phyloP scores from a whole-genome alignment of 2,888 invertebrate genomes.

The Diarsia mendica region DNA sequence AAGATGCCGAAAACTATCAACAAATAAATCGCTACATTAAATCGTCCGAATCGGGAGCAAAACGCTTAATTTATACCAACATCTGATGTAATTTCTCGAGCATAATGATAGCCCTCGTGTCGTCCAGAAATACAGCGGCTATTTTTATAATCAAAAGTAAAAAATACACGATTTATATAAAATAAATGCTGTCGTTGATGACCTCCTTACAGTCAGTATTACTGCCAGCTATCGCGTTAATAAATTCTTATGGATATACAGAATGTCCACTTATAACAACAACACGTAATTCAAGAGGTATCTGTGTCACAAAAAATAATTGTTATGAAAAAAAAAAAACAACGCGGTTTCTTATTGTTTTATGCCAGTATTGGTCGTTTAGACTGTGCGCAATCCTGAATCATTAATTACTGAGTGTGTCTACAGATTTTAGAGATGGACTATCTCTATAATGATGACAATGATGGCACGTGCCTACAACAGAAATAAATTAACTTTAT shows the following conservation, averaged over 20 bases:
- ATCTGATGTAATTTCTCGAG: slow-evolving; percentile 41
- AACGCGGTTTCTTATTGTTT: slow-evolving; percentile 42
- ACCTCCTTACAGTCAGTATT: slow-evolving; percentile 82
- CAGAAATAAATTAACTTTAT: too few species aligned
- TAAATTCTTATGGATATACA: slow-evolving; percentile 82
- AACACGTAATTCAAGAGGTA: slow-evolving; percentile 78
- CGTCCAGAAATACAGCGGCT: slow-evolving; percentile 65
- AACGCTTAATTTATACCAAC: slow-evolving; percentile 17
- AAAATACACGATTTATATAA: slow-evolving; percentile 76
- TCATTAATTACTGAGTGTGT: neutral
- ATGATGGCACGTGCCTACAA: too few species aligned
- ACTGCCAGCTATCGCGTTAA: slow-evolving; percentile 80
- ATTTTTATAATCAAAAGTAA: slow-evolving; percentile 67
- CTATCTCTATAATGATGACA: neutral
- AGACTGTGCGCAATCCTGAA: neutral
- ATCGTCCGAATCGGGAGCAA: slow-evolving; percentile 30
- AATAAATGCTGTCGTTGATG: slow-evolving; percentile 77
- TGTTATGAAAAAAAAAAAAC: slow-evolving; percentile 24
- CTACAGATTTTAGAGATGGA: too few species aligned
- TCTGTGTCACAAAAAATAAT: slow-evolving; percentile 74
- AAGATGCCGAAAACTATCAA: slow-evolving; percentile 6
- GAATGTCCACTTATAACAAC: slow-evolving; percentile 71
- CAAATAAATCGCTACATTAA: slow-evolving; percentile 13
- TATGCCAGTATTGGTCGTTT: slow-evolving; percentile 12
- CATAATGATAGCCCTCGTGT: slow-evolving; percentile 44